phyloP scores from a whole-genome alignment of 1,140 invertebrate genomes.

The Diachasmimorpha longicaudata region DNA sequence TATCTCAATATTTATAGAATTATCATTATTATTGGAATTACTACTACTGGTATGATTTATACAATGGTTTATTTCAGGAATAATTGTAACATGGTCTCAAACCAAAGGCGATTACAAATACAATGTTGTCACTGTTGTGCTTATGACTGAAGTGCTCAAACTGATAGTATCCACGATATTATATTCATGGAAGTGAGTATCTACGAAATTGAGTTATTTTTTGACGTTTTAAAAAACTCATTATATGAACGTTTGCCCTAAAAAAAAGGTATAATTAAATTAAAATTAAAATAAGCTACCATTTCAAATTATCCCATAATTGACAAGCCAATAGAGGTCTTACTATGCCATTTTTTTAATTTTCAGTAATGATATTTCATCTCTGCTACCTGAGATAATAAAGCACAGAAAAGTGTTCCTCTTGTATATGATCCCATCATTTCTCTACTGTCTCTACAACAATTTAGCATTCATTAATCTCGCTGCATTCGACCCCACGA shows the following conservation, averaged over 20 bases:
- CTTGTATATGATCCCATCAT: slow-evolving; percentile 90
- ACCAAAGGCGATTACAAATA: slow-evolving; percentile 84
- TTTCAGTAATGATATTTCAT: slow-evolving; percentile 61
- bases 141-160: slow-evolving; percentile 89
- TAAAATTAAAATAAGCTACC: no score
- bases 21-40: no score
- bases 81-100: slow-evolving; percentile 90
- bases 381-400: slow-evolving; percentile 64
- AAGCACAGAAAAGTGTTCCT: slow-evolving; percentile 72
- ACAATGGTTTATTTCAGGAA: slow-evolving; percentile 75
- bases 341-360: no score
- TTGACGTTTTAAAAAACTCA: no score
- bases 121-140: slow-evolving; percentile 85
- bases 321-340: no score
- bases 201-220: not conserved
- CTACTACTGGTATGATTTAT: no score
- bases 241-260: no score
- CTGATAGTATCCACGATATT: slow-evolving; percentile 74
- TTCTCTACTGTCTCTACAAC: slow-evolving; percentile 94
- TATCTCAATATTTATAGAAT: no score
- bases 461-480: slow-evolving; percentile 93
- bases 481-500: slow-evolving; percentile 90
- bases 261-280: no score
- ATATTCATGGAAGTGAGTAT: slow-evolving; percentile 75
- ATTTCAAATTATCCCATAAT: not conserved